Base-by-base conservation (phyloP, 1,140 invertebrate genomes). In the Drosophila sp. region DNA sequence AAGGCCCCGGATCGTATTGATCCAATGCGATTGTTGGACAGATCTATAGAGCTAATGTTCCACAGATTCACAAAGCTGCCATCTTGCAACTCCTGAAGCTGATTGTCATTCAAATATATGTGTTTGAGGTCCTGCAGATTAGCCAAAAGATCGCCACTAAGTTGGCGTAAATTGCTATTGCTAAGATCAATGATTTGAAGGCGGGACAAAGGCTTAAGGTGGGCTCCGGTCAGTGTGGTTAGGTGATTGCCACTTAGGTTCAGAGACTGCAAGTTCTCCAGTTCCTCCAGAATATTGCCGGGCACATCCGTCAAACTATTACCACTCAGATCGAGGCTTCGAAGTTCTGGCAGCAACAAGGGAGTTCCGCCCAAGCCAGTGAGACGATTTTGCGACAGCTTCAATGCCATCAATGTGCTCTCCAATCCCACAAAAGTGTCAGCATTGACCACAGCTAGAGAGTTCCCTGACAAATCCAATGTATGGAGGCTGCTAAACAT, bases 191-290 rank as follows among this genome's bases (percentile, higher is more conserved):
- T 92, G 4, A 93, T 92, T 80, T 94, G 91, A 35, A 97, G 90
- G 35, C 93, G 93, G 2, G 92, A 92, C 33, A 96, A 91, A n/a
- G 94, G 92, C 35, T 94, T 93, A 35, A 96, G 93, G 3, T 95
- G 76, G 60, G 91, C 94, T 47, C 93, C 93, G 6, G 94, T 94
- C 35, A 95, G 84, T 1, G 93, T 93, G 7, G 93, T 92, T 47
- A 97, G 93, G 76, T 96, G 93, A 91, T 98, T 98, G 6, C 94
- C 93, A 74, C 96, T 97, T 10, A 98, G 91, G 91, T 97, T 97
- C 0, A 98, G 92, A 81, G 95, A 93, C n/a, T 94, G 93, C 33
- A 98, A 90, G 55, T 94, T 94, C 1, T 94, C 93, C 29, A 97
- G 92, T n/a, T 94, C 93, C 3, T 94, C 93, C 65, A 98, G 97